These are phyloP conservation scores for Oasisia sp. DNA, from an alignment of 2,888 invertebrate genomes.

Conservation along the genomic window DNA sequence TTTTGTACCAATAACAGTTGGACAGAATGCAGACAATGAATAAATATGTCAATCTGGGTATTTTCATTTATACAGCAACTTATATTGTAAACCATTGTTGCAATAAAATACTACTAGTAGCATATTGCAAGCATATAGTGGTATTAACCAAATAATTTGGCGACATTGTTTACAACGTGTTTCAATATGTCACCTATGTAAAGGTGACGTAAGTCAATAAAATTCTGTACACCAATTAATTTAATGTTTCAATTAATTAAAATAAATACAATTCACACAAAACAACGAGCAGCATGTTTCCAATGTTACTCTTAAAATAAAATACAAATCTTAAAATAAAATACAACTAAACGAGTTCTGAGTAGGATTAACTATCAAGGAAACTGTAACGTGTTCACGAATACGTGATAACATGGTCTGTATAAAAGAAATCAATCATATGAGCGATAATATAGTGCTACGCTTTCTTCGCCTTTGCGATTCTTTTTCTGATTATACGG, in stretches of 20 bases:
- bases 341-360: neutral
- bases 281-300: neutral
- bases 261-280: conserved; percentile 17
- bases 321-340: neutral
- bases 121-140: neutral
- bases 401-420: neutral
- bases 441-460: neutral
- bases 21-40: neutral
- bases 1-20: neutral
- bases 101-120: neutral
- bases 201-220: neutral
- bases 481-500: neutral
- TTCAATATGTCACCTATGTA: neutral
- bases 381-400: neutral
- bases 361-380: neutral
- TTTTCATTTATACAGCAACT: neutral
- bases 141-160: neutral
- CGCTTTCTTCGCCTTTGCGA: neutral
- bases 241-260: conserved; percentile 17
- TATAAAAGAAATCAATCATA: neutral
- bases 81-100: neutral
- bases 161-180: neutral
- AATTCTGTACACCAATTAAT: neutral
- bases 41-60: neutral
- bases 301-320: conserved; percentile 13